A percentile compares a stretch with the other conserved stretches of the same genome.
phyloP scores from a whole-genome alignment of 1,140 invertebrate genomes.

The Drosophila punjabiensis region DNA sequence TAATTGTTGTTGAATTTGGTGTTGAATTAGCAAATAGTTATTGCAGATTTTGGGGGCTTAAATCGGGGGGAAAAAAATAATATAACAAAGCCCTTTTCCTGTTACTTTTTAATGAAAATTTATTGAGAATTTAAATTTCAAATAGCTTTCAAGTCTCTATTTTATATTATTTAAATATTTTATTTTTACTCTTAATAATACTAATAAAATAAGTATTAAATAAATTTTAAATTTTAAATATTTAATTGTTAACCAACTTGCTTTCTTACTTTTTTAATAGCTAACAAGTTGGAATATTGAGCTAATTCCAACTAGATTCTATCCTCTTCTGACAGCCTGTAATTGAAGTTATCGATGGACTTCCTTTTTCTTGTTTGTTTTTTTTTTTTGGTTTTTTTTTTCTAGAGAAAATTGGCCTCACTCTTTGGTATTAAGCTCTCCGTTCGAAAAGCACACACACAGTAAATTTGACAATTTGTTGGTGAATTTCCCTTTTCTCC shows the following conservation, averaged over 20 bases:
- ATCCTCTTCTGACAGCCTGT: neutral
- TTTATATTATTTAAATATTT: neutral
- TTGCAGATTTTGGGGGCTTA: conserved; percentile 20
- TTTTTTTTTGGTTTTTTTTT: neutral
- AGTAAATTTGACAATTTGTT: conserved; percentile 66
- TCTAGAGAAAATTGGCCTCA: neutral
- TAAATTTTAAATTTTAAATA: neutral
- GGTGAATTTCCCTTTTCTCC: conserved; percentile 6
- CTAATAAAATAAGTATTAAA: neutral
- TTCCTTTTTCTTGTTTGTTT: neutral
- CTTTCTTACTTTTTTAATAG: neutral
- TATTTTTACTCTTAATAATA: too few species aligned
- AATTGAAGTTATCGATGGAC: conserved; percentile 15
- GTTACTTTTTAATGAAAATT: neutral
- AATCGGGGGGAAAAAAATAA: neutral
- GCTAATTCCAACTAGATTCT: neutral
- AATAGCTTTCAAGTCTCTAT: neutral
- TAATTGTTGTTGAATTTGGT: neutral
- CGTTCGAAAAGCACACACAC: conserved; percentile 11
- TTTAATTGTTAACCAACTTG: neutral
- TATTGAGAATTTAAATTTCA: neutral
- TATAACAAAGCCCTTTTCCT: neutral
- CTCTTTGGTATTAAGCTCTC: conserved; percentile 43
- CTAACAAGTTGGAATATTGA: neutral
- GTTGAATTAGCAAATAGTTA: conserved; percentile 35